Evolutionary conservation across 2,113 vertebrate genomes (phyloP).

Genomic region (Rutilus rutilus): DNA sequence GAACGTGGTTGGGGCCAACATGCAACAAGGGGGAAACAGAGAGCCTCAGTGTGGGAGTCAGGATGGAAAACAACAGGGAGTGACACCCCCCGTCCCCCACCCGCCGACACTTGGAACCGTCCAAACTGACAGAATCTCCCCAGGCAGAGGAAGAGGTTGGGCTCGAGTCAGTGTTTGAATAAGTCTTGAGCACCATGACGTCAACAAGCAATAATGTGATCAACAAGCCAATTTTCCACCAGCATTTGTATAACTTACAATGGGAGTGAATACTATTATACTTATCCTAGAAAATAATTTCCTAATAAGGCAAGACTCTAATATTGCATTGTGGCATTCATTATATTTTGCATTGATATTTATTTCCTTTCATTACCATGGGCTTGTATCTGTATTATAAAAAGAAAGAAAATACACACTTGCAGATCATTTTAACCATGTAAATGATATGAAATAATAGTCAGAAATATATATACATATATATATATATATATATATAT

Average conservation of each 20-base stretch:
- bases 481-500: background rate
- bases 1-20: constrained; percentile 14
- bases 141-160: constrained; percentile 83
- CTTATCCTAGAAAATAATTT: background rate
- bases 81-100: background rate
- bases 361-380: background rate
- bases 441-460: background rate
- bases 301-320: background rate
- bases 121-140: constrained; percentile 72
- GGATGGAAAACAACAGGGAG: constrained; percentile 49
- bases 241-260: constrained; percentile 23
- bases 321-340: too few species aligned
- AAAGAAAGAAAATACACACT: background rate
- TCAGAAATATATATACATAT: background rate
- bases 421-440: background rate
- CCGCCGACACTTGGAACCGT: constrained; percentile 63
- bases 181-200: background rate
- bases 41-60: constrained; percentile 42
- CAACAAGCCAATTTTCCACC: constrained; percentile 6
- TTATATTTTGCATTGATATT: background rate
- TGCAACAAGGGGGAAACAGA: constrained; percentile 31
- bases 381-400: background rate
- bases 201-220: constrained; percentile 17
- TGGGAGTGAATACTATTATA: background rate
- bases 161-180: constrained; percentile 15